Evolutionary conservation across 2,888 invertebrate species (phyloP).

Genomic region (Megaustenia siamemsis): DNA sequence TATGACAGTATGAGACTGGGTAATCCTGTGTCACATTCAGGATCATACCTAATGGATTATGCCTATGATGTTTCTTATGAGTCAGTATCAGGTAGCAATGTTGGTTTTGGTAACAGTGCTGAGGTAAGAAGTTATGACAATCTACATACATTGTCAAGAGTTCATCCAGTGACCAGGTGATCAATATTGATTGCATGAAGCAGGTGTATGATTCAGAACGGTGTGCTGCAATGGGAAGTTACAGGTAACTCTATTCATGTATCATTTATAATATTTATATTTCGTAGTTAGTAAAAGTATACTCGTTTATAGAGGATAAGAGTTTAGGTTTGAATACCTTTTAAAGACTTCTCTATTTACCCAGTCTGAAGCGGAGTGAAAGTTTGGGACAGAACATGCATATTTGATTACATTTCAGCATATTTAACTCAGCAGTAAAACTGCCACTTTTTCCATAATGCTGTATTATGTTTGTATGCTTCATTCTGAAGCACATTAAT

Average conservation of each 20-base stretch:
- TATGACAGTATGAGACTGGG: slow-evolving; percentile 63
- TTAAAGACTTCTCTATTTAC: too few relatives aligned
- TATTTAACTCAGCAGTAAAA: too few relatives aligned
- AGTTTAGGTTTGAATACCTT: too few relatives aligned
- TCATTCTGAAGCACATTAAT: too few relatives aligned
- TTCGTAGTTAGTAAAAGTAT: too few relatives aligned
- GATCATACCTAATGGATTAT: slow-evolving; percentile 67
- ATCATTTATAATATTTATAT: too few relatives aligned
- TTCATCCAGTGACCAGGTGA: slow-evolving; percentile 64
- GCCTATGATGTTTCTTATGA: slow-evolving; percentile 44
- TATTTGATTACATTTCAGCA: too few relatives aligned
- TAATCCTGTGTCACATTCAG: slow-evolving; percentile 57
- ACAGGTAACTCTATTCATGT: slow-evolving; percentile 61
- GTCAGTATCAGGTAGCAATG: background rate
- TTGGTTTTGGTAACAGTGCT: slow-evolving; percentile 19
- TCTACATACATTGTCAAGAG: slow-evolving; percentile 67
- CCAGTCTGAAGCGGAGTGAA: too few relatives aligned
- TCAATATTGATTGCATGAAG: slow-evolving; percentile 73
- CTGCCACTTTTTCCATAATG: too few relatives aligned
- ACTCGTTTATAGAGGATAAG: too few relatives aligned
- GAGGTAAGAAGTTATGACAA: background rate
- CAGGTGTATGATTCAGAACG: slow-evolving; percentile 66
- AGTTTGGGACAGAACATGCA: too few relatives aligned
- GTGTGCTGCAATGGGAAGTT: slow-evolving; percentile 71
- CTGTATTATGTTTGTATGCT: too few relatives aligned